Base-by-base conservation (phyloP, 2,113 vertebrate genomes). In the Notothenia coriiceps region DNA sequence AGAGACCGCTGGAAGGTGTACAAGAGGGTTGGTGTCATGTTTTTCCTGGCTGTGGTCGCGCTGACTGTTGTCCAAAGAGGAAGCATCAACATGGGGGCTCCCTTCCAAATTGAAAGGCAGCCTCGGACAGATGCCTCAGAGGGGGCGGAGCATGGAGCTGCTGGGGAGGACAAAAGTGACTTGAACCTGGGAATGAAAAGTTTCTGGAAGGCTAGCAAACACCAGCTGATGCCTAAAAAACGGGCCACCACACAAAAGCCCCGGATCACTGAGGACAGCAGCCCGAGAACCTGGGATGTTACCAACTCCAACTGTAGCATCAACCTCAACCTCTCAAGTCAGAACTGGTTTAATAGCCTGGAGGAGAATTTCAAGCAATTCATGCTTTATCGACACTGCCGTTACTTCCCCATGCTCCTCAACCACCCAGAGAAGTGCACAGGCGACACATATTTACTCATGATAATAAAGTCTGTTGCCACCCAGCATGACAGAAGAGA, bases 391-490 rank as follows among this genome's bases (percentile, higher is more conserved):
- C 95, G 96, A 6, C 98, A 99, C 88, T 99, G 98, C 76, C 94
- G 97, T 0, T 97, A 96, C 88, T 99, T 99, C 71, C 98, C 98
- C 3, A 97, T 99, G 84, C 84, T 95, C 69, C 90, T 97, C 65
- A 98, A 99, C 86, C 97, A 99, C 89, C 97, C 97, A 0, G 96
- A 98, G 87, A 98, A 97, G 86, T 99, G 98, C 84, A 11, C 22
- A 0, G 94, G 89, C 0, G 92, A 96, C 0, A 49, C 97, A 25
- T 89, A 97, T 83, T 85, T 99, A 80, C 95, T 99, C 59, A 94
- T 99, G 0, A 97, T 98, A 0, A 93, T 99, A 77, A 99, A 99
- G 87, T 98, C 98, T 0, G 93, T 98, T 80, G 97, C 98, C 33
- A 97, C 97, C 0, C 97, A 99, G 85, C 95, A 98, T 0, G 97